Evolutionary conservation across 2,113 vertebrate genomes (phyloP).

Genomic region (Eptesicus fuscus): DNA sequence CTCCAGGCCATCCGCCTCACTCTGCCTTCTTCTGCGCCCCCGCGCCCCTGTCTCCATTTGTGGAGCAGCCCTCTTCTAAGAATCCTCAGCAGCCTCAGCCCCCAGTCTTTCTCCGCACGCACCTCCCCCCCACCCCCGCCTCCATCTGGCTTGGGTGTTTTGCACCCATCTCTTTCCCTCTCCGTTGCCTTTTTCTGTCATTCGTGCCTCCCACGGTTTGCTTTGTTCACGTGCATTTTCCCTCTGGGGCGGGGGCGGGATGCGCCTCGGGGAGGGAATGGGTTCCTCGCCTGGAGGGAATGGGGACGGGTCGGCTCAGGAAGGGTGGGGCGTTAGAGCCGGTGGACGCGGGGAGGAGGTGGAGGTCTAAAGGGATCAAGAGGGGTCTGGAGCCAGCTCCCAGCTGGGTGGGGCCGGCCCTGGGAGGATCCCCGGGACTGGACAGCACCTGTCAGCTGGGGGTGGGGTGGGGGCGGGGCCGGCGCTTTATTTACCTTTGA

Average conservation of each 20-base stretch:
- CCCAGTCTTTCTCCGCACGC: not conserved
- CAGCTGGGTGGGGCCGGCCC: conserved; percentile 32
- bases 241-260: conserved; percentile 68
- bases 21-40: not conserved
- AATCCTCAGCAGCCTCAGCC: not conserved
- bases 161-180: conserved; percentile 27
- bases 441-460: conserved; percentile 57
- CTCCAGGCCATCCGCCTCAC: not conserved
- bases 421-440: not conserved
- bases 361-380: not conserved
- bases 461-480: conserved; percentile 48
- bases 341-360: not conserved
- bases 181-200: conserved; percentile 50
- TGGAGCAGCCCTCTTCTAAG: not conserved
- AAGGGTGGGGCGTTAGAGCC: not conserved
- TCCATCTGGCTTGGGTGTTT: not conserved
- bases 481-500: conserved; percentile 61
- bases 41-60: not conserved
- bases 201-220: conserved; percentile 53
- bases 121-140: not conserved
- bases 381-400: not conserved
- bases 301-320: not conserved
- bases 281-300: conserved; percentile 17
- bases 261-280: not conserved
- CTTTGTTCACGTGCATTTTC: conserved; percentile 72